Conservation (phyloP, 2,113 vertebrate genomes). For the Notiomystis cincta region DNA sequence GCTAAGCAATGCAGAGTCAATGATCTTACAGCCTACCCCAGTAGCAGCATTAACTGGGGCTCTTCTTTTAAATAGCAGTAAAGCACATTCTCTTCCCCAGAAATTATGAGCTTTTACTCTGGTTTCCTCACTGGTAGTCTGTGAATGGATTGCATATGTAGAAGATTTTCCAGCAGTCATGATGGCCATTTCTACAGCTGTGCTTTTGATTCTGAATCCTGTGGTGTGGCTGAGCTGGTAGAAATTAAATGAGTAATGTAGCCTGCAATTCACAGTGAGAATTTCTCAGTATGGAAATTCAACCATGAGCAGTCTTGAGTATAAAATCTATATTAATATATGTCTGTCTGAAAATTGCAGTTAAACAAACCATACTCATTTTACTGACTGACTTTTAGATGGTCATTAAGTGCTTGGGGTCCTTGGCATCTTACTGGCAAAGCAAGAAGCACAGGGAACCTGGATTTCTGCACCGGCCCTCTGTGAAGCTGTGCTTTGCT, state of each 20-base stretch:
- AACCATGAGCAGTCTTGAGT: not conserved
- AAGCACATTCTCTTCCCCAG: not conserved
- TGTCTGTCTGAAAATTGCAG: not conserved
- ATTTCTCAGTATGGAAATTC: not conserved
- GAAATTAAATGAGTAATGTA: not conserved
- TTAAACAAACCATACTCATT: not conserved
- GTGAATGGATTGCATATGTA: not conserved
- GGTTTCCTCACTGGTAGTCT: not conserved
- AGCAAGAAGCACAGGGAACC: not conserved
- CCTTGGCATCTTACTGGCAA: not conserved
- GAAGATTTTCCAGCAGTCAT: not conserved
- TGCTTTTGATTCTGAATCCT: not conserved
- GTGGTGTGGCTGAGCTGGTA: not conserved
- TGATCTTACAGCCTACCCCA: not conserved
- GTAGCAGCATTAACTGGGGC: not conserved
- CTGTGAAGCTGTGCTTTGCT: not conserved
- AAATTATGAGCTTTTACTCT: not conserved
- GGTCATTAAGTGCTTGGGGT: not conserved
- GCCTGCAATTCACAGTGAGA: not conserved
- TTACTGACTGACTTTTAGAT: not conserved
- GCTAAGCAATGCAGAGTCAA: not conserved
- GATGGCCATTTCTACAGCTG: not conserved
- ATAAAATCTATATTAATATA: not conserved
- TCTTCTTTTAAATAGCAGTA: not conserved
- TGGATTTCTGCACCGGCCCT: not conserved